A percentile compares a stretch with the other conserved stretches of the same genome.
These are phyloP conservation scores for Gandaritis pyraliata DNA, from an alignment of 2,888 invertebrate species.

Conservation along the genomic window DNA sequence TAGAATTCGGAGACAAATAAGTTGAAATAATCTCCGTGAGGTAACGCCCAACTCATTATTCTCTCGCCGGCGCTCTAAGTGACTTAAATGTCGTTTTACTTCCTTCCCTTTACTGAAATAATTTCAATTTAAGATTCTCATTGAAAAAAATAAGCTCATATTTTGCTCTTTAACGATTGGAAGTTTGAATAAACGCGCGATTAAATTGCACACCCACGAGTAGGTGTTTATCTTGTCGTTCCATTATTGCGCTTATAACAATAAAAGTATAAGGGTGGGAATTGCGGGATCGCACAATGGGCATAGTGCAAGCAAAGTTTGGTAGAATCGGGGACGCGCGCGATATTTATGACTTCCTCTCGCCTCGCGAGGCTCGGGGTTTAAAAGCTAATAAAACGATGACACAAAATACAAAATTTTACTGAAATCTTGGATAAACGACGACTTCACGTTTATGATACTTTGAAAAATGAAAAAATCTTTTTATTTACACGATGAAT, in stretches of 20 bases:
- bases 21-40: slow-evolving; percentile 64
- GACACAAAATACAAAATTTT: slow-evolving; percentile 66
- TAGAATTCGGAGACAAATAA: slow-evolving; percentile 67
- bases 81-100: slow-evolving; percentile 74
- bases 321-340: slow-evolving; percentile 67
- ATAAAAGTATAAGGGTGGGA: slow-evolving; percentile 48
- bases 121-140: slow-evolving; percentile 68
- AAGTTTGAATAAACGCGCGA: slow-evolving; percentile 27
- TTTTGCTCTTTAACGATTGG: slow-evolving; percentile 34
- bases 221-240: slow-evolving; percentile 48
- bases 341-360: slow-evolving; percentile 75
- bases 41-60: slow-evolving; percentile 66
- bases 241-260: slow-evolving; percentile 45
- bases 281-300: slow-evolving; percentile 35
- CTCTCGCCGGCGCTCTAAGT: slow-evolving; percentile 68
- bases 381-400: slow-evolving; percentile 74
- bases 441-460: slow-evolving; percentile 41
- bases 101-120: slow-evolving; percentile 70
- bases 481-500: slow-evolving; percentile 6
- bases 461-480: slow-evolving; percentile 23
- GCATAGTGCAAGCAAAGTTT: slow-evolving; percentile 67
- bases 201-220: slow-evolving; percentile 24
- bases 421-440: slow-evolving; percentile 54
- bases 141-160: slow-evolving; percentile 63
- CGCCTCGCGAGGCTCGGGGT: slow-evolving; percentile 62